These are phyloP conservation scores for Philereme transversata DNA, from an alignment of 2,888 invertebrate species.

Conservation along the genomic window DNA sequence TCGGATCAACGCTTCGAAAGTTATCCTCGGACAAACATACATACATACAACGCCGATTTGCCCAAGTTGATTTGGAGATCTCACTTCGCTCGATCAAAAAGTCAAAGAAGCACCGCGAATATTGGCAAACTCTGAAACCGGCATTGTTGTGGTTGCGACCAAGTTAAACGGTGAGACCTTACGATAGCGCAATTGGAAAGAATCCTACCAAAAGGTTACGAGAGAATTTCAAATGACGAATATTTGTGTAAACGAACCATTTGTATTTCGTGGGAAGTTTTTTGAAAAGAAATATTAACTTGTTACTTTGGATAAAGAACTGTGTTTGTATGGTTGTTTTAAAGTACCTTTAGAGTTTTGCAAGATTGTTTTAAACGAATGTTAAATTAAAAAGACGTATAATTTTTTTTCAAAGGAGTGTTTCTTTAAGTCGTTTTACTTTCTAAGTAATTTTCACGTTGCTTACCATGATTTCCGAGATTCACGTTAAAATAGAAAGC, in stretches of 20 bases:
- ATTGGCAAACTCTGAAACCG: conserved; percentile 32
- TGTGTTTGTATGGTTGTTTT: conserved; percentile 33
- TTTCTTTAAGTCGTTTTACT: conserved; percentile 13
- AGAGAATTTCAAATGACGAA: conserved; percentile 51
- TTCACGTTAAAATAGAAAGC: neutral
- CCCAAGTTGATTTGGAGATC: too few species aligned
- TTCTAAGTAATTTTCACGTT: conserved; percentile 10
- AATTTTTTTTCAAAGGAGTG: conserved; percentile 7
- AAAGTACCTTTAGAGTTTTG: conserved; percentile 20
- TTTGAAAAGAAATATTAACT: conserved; percentile 8
- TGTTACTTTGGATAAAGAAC: conserved; percentile 10
- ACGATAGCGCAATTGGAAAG: conserved; percentile 69
- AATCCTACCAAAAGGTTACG: conserved; percentile 65
- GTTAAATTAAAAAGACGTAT: conserved; percentile 21
- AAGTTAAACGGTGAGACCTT: conserved; percentile 67
- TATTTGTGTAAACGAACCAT: conserved; percentile 25
- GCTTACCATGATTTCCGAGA: conserved; percentile 1
- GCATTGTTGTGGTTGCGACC: conserved; percentile 53
- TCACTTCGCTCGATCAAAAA: too few species aligned
- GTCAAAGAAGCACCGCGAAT: conserved; percentile 38
- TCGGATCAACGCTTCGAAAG: too few species aligned
- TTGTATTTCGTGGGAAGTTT: conserved; percentile 7
- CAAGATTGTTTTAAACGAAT: conserved; percentile 28
- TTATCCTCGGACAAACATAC: too few species aligned
- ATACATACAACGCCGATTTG: too few species aligned